Evolutionary conservation across 2,113 vertebrate genomes (phyloP).

Genomic region (Anarrhichthys ocellatus): DNA sequence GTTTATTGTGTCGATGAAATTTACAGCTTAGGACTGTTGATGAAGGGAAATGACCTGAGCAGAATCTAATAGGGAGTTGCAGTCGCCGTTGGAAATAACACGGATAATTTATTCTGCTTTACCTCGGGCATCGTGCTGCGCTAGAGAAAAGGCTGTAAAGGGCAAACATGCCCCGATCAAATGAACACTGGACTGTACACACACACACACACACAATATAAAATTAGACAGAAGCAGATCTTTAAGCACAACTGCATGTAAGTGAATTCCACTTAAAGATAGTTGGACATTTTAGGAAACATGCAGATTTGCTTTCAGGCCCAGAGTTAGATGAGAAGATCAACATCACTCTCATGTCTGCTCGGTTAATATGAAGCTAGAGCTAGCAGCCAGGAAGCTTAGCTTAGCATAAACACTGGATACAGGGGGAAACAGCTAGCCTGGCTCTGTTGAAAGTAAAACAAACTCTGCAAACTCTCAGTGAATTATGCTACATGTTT

Average conservation of each 20-base stretch:
- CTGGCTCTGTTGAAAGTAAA: background rate
- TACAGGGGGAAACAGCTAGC: background rate
- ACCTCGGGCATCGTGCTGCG: constrained; percentile 41
- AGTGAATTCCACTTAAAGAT: background rate
- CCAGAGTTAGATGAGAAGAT: background rate
- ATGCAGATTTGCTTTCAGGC: background rate
- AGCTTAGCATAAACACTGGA: background rate
- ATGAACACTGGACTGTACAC: background rate
- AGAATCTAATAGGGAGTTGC: constrained; percentile 17
- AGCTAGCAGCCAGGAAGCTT: background rate
- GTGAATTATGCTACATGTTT: too few relatives aligned
- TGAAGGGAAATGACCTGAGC: constrained; percentile 30
- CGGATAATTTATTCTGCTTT: constrained; percentile 53
- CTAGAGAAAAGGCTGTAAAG: constrained; percentile 48
- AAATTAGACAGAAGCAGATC: background rate
- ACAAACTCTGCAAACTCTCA: too few relatives aligned
- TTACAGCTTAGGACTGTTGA: constrained; percentile 26
- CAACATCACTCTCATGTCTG: background rate
- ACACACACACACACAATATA: too few relatives aligned
- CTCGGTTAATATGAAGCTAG: background rate
- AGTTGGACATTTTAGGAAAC: background rate
- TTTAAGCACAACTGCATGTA: background rate
- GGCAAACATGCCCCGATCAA: constrained; percentile 43
- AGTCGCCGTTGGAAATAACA: constrained; percentile 45
- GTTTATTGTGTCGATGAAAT: constrained; percentile 49